phyloP scores from a whole-genome alignment of 2,888 invertebrate species.

The Saturnia japonica region DNA sequence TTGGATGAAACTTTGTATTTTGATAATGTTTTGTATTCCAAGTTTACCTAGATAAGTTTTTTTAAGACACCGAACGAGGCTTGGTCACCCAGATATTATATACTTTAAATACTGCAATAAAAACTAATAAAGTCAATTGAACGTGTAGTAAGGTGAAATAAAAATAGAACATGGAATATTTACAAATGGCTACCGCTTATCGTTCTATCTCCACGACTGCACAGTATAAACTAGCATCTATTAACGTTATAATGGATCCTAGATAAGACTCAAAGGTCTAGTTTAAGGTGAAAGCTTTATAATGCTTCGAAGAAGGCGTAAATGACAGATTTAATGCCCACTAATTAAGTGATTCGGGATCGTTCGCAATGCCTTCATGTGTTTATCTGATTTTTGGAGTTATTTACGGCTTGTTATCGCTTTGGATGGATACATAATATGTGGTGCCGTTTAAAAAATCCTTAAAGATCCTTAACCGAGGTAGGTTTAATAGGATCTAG shows the following conservation, averaged over 20 bases:
- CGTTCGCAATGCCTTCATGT: slow-evolving; percentile 50
- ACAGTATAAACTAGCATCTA: slow-evolving; percentile 65
- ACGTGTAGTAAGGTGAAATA: background rate
- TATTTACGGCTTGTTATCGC: slow-evolving; percentile 53
- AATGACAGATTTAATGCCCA: slow-evolving; percentile 75
- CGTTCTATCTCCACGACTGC: slow-evolving; percentile 32
- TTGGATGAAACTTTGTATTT: too few relatives aligned
- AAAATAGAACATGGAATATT: slow-evolving; percentile 2
- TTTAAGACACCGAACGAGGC: too few relatives aligned
- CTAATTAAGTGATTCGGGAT: slow-evolving; percentile 75
- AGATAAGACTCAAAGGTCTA: slow-evolving; percentile 69
- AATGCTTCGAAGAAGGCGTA: slow-evolving; percentile 60
- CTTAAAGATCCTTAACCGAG: too few relatives aligned
- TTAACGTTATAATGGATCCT: slow-evolving; percentile 69
- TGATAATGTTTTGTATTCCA: too few relatives aligned
- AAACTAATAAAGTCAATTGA: background rate
- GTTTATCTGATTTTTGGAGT: slow-evolving; percentile 65
- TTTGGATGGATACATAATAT: slow-evolving; percentile 27
- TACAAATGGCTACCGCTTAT: slow-evolving; percentile 24
- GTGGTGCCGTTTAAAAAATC: slow-evolving; percentile 9
- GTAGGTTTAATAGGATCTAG: too few relatives aligned
- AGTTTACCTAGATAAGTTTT: too few relatives aligned
- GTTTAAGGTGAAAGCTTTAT: slow-evolving; percentile 63
- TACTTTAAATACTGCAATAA: background rate
- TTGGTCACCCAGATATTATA: too few relatives aligned